Conservation (phyloP, 1,140 invertebrate species). For the Drosophila eugracilis region DNA sequence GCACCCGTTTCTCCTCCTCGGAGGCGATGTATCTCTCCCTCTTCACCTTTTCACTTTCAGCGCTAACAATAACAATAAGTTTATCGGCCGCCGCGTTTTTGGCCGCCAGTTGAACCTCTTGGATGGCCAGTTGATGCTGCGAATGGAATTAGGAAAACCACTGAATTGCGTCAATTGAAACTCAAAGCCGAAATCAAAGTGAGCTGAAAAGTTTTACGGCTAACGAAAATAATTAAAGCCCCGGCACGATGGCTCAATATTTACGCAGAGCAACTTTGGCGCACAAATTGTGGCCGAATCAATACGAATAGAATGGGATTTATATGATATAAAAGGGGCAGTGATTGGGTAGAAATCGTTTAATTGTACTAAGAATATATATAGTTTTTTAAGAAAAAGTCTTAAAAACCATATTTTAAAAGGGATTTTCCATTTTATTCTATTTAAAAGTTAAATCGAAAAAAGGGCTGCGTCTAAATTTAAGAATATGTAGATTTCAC, state of each 20-base stretch:
- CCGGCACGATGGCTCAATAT: constrained; percentile 72
- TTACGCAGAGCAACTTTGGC: constrained; percentile 62
- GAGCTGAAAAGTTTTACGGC: constrained; percentile 48
- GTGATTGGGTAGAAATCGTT: neutral
- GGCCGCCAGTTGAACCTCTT: constrained; percentile 92
- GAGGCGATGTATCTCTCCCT: constrained; percentile 91
- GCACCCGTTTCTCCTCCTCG: constrained; percentile 96
- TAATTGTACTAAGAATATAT: no score
- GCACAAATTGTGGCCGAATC: constrained; percentile 43
- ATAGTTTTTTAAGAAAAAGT: no score
- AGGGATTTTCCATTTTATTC: neutral
- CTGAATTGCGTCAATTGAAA: constrained; percentile 31
- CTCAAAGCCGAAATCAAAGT: constrained; percentile 46
- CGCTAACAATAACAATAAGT: constrained; percentile 93
- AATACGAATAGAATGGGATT: constrained; percentile 19
- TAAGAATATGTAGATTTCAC: no score
- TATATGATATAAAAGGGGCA: neutral
- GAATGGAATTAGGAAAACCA: neutral
- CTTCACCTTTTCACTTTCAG: constrained; percentile 95
- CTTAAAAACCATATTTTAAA: no score
- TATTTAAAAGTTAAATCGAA: neutral
- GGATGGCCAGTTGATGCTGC: constrained; percentile 92
- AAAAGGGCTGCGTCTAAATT: no score
- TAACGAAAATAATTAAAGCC: constrained; percentile 70
- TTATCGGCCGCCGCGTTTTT: constrained; percentile 97